phyloP scores from a whole-genome alignment of 2,113 vertebrate species.

The Paracanthobrama guichenoti region DNA sequence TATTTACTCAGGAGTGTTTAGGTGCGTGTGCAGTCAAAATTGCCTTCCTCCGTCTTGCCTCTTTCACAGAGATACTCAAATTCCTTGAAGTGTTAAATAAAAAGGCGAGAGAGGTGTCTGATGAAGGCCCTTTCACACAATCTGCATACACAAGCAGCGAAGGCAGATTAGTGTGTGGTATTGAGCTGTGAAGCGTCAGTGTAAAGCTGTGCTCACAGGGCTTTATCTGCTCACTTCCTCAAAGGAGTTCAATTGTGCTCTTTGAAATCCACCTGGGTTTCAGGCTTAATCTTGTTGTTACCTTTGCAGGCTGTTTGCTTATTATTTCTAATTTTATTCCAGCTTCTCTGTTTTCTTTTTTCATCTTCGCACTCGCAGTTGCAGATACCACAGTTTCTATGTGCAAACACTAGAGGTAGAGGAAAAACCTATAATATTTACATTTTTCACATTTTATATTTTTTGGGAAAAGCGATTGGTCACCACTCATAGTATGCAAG shows the following conservation, averaged over 20 bases:
- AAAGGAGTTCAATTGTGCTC: slow-evolving; percentile 19
- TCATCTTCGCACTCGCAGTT: not conserved
- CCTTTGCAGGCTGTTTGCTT: slow-evolving; percentile 25
- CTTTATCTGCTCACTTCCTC: slow-evolving; percentile 31
- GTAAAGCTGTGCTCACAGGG: slow-evolving; percentile 18
- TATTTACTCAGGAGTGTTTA: not conserved
- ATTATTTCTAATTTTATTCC: slow-evolving; percentile 19
- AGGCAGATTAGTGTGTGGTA: slow-evolving; percentile 3
- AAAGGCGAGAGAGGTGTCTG: slow-evolving; percentile 26
- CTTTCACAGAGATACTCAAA: not conserved
- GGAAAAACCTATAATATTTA: not conserved
- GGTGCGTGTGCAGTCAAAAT: not conserved
- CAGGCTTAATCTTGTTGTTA: slow-evolving; percentile 26
- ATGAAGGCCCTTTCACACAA: slow-evolving; percentile 27
- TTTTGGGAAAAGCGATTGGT: not conserved
- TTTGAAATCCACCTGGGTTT: slow-evolving; percentile 45
- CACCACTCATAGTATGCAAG: not conserved
- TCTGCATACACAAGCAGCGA: slow-evolving; percentile 2
- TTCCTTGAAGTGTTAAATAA: slow-evolving; percentile 25
- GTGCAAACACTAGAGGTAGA: not conserved
- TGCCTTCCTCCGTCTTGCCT: not conserved
- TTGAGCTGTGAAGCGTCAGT: slow-evolving; percentile 30
- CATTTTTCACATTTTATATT: not conserved
- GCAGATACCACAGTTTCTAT: not conserved
- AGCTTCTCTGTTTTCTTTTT: not conserved